Evolutionary conservation across 2,113 vertebrate species (phyloP).

Genomic region (Oenanthe melanoleuca): DNA sequence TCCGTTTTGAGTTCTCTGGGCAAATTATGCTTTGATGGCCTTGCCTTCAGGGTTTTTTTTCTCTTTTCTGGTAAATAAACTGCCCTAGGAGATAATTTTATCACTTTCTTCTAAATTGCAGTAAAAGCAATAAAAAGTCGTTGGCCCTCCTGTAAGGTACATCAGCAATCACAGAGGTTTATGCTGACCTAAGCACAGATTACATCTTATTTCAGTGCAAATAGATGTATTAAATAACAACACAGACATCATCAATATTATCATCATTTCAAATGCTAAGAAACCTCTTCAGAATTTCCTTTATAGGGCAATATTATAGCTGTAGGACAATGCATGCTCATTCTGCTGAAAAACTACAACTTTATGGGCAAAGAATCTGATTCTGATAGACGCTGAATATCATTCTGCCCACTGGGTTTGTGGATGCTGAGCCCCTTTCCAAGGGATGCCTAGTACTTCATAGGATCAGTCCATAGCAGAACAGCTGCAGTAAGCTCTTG

Average conservation of each 20-base stretch:
- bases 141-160: background rate
- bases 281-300: background rate
- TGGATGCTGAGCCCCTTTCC: background rate
- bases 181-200: background rate
- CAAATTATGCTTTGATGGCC: background rate
- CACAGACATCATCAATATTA: background rate
- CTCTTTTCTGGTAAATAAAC: background rate
- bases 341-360: background rate
- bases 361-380: background rate
- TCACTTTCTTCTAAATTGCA: background rate
- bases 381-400: background rate
- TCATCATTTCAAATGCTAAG: background rate
- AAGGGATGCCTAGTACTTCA: background rate
- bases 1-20: background rate
- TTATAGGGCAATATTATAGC: background rate
- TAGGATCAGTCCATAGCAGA: background rate
- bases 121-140: background rate
- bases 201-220: background rate
- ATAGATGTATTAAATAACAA: background rate
- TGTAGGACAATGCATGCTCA: background rate
- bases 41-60: background rate
- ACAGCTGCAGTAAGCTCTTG: background rate
- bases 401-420: fast-evolving
- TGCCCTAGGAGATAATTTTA: background rate
- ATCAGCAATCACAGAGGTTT: background rate